Evolutionary conservation across 2,888 invertebrate genomes (phyloP), one percentile per base, ranked within the genome.

Genomic region (Zele albiditarsus): DNA sequence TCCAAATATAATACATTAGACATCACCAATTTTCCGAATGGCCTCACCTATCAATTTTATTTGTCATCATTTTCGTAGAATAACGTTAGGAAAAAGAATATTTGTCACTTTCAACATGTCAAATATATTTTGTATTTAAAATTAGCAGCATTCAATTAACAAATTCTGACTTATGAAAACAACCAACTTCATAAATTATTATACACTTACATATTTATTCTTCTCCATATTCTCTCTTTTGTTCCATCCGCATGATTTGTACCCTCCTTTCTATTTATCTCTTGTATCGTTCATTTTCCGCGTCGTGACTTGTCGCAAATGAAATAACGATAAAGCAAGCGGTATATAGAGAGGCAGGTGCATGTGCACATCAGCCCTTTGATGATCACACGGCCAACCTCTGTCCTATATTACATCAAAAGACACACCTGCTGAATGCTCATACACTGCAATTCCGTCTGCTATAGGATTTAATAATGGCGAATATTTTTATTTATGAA

Each of bases 311-410:
- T 69, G 14, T 53, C 33, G 62, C 27, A 25, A 71, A 71, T 71
- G 62, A 71, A 71, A 63, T 31, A 27, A 62, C 20, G 12, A 53
- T n/a, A 42, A 67, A 67, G 28, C 6, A 53, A 46, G 23, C 53
- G 20, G 8, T 8, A 16, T n/a, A 46, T 53, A n/a, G 14, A 23
- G 25, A 31, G 46, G 71, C 71, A 71, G 71, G 71, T 71, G 71
- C 62, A 42, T 62, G n/a, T 62, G 31, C 42, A 27, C 71, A 71
- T 60, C 20, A 38, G 71, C 60, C 71, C 62, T 71, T 63, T 71
- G 42, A 71, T 71, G 71, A 71, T 62, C 71, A 71, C 42, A 71
- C 62, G 71, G 62, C n/a, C 62, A 60, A 46, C 42, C 62, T 33
- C 27, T 62, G 53, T 53, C 53, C 53, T n/a, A 20, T 10, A 53